Evolutionary conservation across 1,140 invertebrate genomes (phyloP).

Genomic region (Zophobas morio): DNA sequence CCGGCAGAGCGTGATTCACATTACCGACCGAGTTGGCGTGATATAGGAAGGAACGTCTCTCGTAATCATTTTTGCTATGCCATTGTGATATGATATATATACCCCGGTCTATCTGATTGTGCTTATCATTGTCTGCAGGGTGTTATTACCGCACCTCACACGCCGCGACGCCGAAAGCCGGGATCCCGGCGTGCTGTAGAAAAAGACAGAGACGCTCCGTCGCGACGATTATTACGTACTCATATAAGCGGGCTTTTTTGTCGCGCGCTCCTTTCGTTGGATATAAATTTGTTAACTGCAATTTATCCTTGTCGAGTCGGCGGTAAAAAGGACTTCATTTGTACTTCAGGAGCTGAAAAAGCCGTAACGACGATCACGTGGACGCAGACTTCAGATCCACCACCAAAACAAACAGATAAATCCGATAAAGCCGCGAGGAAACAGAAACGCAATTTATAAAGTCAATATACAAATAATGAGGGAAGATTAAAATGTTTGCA

Average conservation of each 20-base stretch:
- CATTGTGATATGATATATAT: conserved; percentile 66
- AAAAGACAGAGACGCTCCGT: conserved; percentile 16
- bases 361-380: conserved; percentile 13
- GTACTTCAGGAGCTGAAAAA: conserved; percentile 1
- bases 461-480: conserved; percentile 47
- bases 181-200: conserved; percentile 45
- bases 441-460: conserved; percentile 46
- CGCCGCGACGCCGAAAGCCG: conserved; percentile 26
- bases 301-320: conserved; percentile 51
- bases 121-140: conserved; percentile 62
- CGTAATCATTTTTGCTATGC: conserved; percentile 65
- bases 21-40: conserved; percentile 61
- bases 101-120: conserved; percentile 60
- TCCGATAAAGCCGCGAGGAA: conserved; percentile 39
- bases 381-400: not conserved
- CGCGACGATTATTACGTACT: conserved; percentile 49
- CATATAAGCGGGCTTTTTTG: conserved; percentile 43
- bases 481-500: conserved; percentile 45
- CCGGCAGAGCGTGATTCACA: conserved; percentile 64
- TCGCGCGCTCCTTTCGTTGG: conserved; percentile 41
- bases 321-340: conserved; percentile 51
- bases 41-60: conserved; percentile 66
- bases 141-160: conserved; percentile 60
- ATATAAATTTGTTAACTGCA: conserved; percentile 55
- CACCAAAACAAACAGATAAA: conserved; percentile 46